These are phyloP conservation scores for Serilophus lunatus DNA, from an alignment of 2,113 vertebrate species.

Conservation along the genomic window DNA sequence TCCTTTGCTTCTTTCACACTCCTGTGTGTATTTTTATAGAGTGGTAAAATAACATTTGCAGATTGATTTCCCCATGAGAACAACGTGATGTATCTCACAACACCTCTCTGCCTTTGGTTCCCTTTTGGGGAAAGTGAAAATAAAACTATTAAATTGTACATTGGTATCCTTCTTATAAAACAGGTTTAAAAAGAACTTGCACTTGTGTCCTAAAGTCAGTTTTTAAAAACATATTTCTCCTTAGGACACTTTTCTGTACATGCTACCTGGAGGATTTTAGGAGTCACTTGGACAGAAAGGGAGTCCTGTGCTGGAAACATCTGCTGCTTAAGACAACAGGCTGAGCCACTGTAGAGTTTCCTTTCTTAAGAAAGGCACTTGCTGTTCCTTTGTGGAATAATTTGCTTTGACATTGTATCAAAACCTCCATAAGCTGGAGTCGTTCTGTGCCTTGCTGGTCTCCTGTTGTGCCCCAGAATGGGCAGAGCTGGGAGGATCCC, in stretches of 20 bases:
- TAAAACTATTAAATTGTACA: slow-evolving; percentile 39
- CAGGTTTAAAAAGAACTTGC: background rate
- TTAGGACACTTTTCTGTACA: background rate
- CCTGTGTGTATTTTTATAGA: slow-evolving; percentile 74
- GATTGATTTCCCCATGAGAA: slow-evolving; percentile 38
- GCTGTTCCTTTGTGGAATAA: slow-evolving; percentile 36
- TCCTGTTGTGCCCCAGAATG: background rate
- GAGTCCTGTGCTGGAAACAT: background rate
- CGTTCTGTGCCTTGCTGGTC: background rate
- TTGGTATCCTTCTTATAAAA: slow-evolving; percentile 29
- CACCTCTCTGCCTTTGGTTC: slow-evolving; percentile 67
- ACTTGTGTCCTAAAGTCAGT: background rate
- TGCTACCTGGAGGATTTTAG: background rate
- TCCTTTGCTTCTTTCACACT: slow-evolving; percentile 44
- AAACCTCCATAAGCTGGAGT: background rate
- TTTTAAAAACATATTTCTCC: background rate
- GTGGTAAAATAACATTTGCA: slow-evolving; percentile 72
- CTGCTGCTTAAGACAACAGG: background rate
- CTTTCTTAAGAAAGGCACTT: slow-evolving; percentile 18
- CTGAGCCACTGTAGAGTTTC: background rate
- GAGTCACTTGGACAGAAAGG: background rate
- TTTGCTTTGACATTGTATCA: background rate
- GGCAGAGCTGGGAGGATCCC: background rate
- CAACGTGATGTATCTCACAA: slow-evolving; percentile 56
- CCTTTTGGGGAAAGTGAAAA: slow-evolving; percentile 43